Evolutionary conservation across 2,888 invertebrate genomes (phyloP).

Genomic region (Erpobdella octoculata): DNA sequence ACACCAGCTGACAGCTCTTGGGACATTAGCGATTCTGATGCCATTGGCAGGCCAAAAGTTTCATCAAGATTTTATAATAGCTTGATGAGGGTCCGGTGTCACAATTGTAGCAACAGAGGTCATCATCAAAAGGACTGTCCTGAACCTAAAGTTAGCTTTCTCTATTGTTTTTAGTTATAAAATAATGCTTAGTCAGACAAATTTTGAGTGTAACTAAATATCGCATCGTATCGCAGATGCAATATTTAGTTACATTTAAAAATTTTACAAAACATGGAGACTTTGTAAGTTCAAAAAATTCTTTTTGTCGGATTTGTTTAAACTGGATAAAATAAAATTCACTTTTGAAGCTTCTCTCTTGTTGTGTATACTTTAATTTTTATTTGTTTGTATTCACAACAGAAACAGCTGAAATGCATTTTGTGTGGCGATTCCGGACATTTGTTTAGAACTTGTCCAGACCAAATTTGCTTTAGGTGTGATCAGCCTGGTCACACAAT

Average conservation of each 20-base stretch:
- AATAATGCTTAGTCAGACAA: no score
- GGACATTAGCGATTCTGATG: conserved; percentile 14
- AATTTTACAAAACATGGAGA: no score
- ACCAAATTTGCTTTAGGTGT: conserved; percentile 13
- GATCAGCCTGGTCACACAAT: conserved; percentile 11
- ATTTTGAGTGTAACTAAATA: no score
- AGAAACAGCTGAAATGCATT: conserved; percentile 15
- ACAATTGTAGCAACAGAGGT: conserved; percentile 16
- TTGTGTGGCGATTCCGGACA: conserved; percentile 19
- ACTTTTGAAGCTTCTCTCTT: no score
- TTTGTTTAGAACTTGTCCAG: not conserved
- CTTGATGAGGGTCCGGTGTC: conserved; percentile 6
- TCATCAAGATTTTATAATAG: conserved; percentile 10
- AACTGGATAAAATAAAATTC: no score
- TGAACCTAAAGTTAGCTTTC: conserved; percentile 16
- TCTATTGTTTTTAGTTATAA: not conserved
- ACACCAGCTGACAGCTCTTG: conserved; percentile 3
- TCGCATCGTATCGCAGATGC: no score
- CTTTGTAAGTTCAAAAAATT: no score
- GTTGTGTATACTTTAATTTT: no score
- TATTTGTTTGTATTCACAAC: no score
- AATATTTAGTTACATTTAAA: no score
- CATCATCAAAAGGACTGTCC: conserved; percentile 11
- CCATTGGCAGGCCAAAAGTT: not conserved
- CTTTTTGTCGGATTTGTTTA: no score